Base-by-base conservation (phyloP, 2,888 invertebrate species). In the Protodeltote pygarga region DNA sequence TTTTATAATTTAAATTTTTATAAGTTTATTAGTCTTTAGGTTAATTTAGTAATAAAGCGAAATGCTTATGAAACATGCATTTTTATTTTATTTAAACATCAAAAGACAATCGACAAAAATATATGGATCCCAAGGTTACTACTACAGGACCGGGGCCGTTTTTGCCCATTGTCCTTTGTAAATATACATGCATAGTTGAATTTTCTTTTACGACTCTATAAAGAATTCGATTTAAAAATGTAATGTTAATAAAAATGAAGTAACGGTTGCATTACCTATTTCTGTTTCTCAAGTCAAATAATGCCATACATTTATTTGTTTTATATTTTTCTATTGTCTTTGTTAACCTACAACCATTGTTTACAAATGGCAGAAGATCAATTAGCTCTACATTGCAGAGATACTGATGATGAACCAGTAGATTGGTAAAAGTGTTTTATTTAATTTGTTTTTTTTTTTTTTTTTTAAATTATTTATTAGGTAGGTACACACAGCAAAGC, bases 331-430 rank as follows among this genome's bases (percentile, higher is more conserved):
- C 6, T 55, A 5, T 17, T 45, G 37, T 44, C 70, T 23, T 5
- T 68, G 27, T 29, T 63, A n/a, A 10, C 40, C 11, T 19, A 25
- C 37, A 55, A 45, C 14, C 51, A 38, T 27, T 38, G 52, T 31
- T 21, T 48, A 3, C 33, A 45, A 13, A 10, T 47, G 19, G 34
- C 42, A 8, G 21, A 46, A 14, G 75, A 75, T 32, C 74, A 72
- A 23, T 61, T 79, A 3, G 77, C 74, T 49, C 17, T 85, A 3
- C 69, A 81, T 31, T 88, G 87, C 57, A 74, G 80, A 21, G 79
- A 87, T 48, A 77, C 83, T 51, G 48, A 65, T 0, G 71, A 81
- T 39, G 49, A 49, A 4, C 81, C 84, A 2, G 81, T 85, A 1
- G 83, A 84, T 63, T 88, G 87, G 87, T 88, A 77, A 73, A 3